Base-by-base conservation (phyloP, 1,140 invertebrate species). In the Trinorchestia longiramus region DNA sequence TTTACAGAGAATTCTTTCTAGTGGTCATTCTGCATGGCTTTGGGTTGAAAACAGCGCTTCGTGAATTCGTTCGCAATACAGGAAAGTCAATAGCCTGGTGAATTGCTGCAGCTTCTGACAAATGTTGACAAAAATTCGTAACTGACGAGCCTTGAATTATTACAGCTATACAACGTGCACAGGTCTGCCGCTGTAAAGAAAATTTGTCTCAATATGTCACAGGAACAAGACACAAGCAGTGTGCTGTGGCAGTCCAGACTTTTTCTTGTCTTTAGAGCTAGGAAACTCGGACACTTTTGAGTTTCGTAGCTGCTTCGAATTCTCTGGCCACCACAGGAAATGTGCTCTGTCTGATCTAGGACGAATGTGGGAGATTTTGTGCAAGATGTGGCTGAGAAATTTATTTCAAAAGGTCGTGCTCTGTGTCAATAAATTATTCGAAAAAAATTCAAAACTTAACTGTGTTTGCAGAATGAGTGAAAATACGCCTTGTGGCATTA, bases 211-310 rank as follows among this genome's bases (percentile, higher is more conserved):
- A 43, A 90, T 90, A 90, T 90, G n/a, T 43, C 28, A 41, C 88
- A 90, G 88, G 28, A 90, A 42, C 88, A 90, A 90, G 88, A 90
- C 88, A 90, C 88, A 90, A 90, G 41, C 43, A 15, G 88, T 43
- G 17, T 90, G 88, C 43, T 90, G 88, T 11, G 88, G 43, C 41
- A 90, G 88, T 43, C 88, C 43, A 42, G 88, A 42, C 88, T 42
- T 42, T 42, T 90, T 90, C n/a, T 36, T 42, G 88, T 17, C 41
- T 90, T 90, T 15, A 43, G 15, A 36, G 36, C n/a, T 36, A 90
- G 88, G 43, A 90, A 90, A 42, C 15, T 36, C 36, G 88, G 88
- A 42, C 88, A 43, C 88, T 90, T 77, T 28, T 77, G 62, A 77
- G 28, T 77, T 28, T 77, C 28, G 62, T 36, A 28, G 62, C 62